Evolutionary conservation across 2,797 vertebrate species (phyloP), one percentile per base, ranked within the genome.

Genomic region (Anguilla obscura): DNA sequence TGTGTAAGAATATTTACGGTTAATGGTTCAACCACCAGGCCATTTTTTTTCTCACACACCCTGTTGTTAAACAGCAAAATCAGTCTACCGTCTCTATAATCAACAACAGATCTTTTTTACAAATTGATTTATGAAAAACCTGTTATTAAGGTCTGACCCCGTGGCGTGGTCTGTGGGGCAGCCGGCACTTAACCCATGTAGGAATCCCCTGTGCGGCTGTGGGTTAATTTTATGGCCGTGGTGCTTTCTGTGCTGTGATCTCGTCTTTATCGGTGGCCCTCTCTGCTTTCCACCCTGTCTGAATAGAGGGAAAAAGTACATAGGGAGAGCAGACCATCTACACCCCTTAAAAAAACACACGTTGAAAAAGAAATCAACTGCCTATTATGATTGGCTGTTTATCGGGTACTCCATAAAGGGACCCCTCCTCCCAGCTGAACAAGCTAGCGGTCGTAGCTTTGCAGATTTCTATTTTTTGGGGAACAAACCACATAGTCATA

Each of bases 381-480:
- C 36, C 18, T 33, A 33, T 66, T 84, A n/a, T 60, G 58, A 87
- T 52, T 60, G 60, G 3, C 40, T 3, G 30, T 52, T 24, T n/a
- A 45, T 27, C 7, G 16, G 87, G 24, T 60, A 54, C 86, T 80
- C 74, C 8, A 30, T 79, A 79, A 52, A 63, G 50, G n/a, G 50
- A n/a, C 27, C 30, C 71, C 30, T 18, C 74, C 33, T 63, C n/a
- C 60, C 63, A 6, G 12, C 40, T 16, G 71, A 71, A 56, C 33
- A 9, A 58, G 21, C 71, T 88, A 27, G 66, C 83, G 27, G 84
- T 85, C 74, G 76, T 83, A 45, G 60, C 8, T 63, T 84, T 40
- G 54, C 30, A 12, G 71, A 76, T 76, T 80, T 88, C 50, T 71
- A 2, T n/a, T 33, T 71, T 84, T 84, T 74, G 9, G 10, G 30